These are phyloP conservation scores for Chelonus insularis DNA, from an alignment of 1,140 invertebrate species.

Conservation along the genomic window DNA sequence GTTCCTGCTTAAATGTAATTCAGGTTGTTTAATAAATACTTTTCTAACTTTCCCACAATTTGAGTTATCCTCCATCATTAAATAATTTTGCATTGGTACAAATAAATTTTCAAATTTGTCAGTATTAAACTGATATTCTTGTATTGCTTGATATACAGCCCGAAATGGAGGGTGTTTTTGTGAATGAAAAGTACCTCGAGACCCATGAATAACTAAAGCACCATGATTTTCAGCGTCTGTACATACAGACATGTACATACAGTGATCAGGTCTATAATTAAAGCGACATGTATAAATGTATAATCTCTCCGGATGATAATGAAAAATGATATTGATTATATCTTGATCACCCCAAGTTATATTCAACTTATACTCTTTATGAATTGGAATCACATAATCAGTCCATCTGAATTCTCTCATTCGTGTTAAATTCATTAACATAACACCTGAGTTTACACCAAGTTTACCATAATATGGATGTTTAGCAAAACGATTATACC, in stretches of 20 bases:
- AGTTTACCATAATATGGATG: constrained; percentile 91
- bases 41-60: constrained; percentile 60
- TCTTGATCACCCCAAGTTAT: constrained; percentile 98
- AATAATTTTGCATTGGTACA: constrained; percentile 56
- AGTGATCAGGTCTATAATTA: constrained; percentile 93
- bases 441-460: constrained; percentile 94
- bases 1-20: constrained; percentile 44
- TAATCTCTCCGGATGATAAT: constrained; percentile 85
- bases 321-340: constrained; percentile 95
- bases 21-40: constrained; percentile 54
- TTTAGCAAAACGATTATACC: constrained; percentile 94
- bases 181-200: constrained; percentile 81
- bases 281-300: constrained; percentile 83
- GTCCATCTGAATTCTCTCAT: constrained; percentile 87
- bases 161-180: constrained; percentile 86
- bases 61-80: constrained; percentile 53
- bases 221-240: constrained; percentile 74
- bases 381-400: constrained; percentile 79
- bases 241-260: constrained; percentile 90
- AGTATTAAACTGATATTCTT: constrained; percentile 62
- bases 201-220: constrained; percentile 85
- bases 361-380: constrained; percentile 81
- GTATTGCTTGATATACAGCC: constrained; percentile 73
- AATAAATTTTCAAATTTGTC: constrained; percentile 58
- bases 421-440: constrained; percentile 94